Evolutionary conservation across 1,140 invertebrate genomes (phyloP), one percentile per base, ranked within the genome.

Genomic region (Bradysia coprophila): DNA sequence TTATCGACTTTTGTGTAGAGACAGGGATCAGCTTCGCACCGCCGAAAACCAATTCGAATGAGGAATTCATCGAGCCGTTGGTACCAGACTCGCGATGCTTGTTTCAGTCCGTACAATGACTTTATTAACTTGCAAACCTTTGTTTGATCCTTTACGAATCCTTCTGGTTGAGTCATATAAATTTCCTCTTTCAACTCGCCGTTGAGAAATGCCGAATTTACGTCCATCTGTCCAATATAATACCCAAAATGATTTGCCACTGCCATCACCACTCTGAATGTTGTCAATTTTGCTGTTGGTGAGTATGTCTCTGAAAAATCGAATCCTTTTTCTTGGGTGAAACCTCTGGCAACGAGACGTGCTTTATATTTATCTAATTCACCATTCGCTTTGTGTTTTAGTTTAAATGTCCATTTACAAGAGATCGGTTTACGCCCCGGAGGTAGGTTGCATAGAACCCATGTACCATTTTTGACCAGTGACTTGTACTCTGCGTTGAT

Each of bases 201-300:
- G 48, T 68, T 52, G 10, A 67, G 47, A 48, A 62, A 68, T 0
- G 65, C 65, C n/a, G 58, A 59, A 40, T 52, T 52, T 3, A 56
- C 53, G 49, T 67, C 64, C 45, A 61, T 49, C 33, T 64, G 57
- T 28, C 50, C 42, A 20, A 56, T 31, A 40, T 49, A 19, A 28
- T 57, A 41, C 48, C 51, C 48, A 42, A 45, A 44, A 53, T 52
- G 43, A 41, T 21, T 52, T 42, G 62, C 51, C 43, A 65, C 22
- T 4, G 55, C 48, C 3, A 66, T 47, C 16, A 68, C 19, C 20
- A 57, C 34, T 54, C 57, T 49, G 54, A 65, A 36, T 52, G 46
- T 51, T 41, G 48, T 44, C 45, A 57, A 56, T 13, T 54, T 32
- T 6, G 50, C 51, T 2, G 62, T 58, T 0, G 59, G 54, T 11